Evolutionary conservation across 2,113 vertebrate species (phyloP).

Genomic region (Archocentrus centrarchus): DNA sequence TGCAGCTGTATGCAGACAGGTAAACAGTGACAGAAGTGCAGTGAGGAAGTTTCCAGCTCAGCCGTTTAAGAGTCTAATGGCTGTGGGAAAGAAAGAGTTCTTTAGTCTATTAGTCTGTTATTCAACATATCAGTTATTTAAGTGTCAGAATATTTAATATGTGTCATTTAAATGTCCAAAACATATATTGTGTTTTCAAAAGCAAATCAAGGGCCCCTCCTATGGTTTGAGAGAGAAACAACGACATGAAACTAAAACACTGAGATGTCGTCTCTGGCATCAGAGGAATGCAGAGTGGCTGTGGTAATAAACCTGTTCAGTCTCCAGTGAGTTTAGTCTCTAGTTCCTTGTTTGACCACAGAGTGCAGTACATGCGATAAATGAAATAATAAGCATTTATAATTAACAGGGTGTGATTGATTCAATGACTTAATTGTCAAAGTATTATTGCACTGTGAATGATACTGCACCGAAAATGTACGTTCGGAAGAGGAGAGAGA

Average conservation of each 20-base stretch:
- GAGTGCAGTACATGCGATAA: neutral
- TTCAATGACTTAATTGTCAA: neutral
- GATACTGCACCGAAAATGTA: too few species aligned
- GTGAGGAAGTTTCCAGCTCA: too few species aligned
- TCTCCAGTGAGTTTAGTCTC: neutral
- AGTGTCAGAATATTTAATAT: neutral
- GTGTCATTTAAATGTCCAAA: neutral
- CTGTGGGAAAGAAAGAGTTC: too few species aligned
- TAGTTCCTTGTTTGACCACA: neutral
- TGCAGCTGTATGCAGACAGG: too few species aligned
- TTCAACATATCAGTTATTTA: too few species aligned
- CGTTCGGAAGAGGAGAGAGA: neutral
- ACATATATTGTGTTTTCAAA: neutral
- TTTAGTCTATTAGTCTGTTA: too few species aligned
- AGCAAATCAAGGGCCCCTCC: rapidly evolving
- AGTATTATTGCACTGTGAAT: neutral
- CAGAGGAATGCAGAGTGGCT: neutral
- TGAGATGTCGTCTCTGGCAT: neutral
- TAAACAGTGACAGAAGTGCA: too few species aligned
- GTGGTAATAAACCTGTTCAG: neutral
- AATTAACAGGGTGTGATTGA: neutral
- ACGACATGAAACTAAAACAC: neutral
- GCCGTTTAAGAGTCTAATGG: too few species aligned
- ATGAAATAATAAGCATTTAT: neutral
- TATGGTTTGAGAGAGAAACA: neutral